Conservation (phyloP, 2,888 invertebrate genomes). For the Sphinx pinastri region DNA sequence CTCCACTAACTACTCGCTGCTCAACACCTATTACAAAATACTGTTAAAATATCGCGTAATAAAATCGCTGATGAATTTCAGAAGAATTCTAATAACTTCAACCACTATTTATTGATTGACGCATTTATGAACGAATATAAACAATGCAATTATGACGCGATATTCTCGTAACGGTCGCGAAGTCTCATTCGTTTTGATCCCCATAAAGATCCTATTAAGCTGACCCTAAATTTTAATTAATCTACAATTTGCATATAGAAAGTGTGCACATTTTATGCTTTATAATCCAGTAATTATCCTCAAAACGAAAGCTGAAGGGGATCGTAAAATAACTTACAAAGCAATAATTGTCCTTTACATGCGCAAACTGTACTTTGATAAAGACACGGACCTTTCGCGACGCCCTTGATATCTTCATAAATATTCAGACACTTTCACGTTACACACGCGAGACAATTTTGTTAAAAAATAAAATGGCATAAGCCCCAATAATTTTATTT, state of each 20-base stretch:
- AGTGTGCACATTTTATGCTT: conserved; percentile 42
- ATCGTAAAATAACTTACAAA: conserved; percentile 62
- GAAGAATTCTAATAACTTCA: conserved; percentile 10
- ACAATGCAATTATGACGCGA: neutral
- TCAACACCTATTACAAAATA: conserved; percentile 29
- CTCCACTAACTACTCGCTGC: conserved; percentile 2
- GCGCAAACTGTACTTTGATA: conserved; percentile 49
- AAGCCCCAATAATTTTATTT: conserved; percentile 47
- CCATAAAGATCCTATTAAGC: conserved; percentile 19
- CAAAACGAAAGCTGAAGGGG: conserved; percentile 45
- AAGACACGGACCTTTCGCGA: conserved; percentile 47
- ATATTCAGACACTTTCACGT: conserved; percentile 73
- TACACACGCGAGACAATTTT: conserved; percentile 53
- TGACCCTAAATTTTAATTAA: conserved; percentile 25
- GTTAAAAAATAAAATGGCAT: conserved; percentile 32
- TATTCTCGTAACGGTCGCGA: neutral
- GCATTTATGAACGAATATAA: conserved; percentile 21
- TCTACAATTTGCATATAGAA: conserved; percentile 58
- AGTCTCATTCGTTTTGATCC: conserved; percentile 6
- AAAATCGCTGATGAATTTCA: conserved; percentile 23
- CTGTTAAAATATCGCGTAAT: conserved; percentile 21
- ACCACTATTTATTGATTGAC: conserved; percentile 16
- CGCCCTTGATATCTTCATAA: conserved; percentile 67
- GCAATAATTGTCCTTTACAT: conserved; percentile 63
- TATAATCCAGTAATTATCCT: conserved; percentile 43